Evolutionary conservation across 2,888 invertebrate genomes (phyloP), one percentile per base, ranked within the genome.

Genomic region (Subacronicta megacephala): DNA sequence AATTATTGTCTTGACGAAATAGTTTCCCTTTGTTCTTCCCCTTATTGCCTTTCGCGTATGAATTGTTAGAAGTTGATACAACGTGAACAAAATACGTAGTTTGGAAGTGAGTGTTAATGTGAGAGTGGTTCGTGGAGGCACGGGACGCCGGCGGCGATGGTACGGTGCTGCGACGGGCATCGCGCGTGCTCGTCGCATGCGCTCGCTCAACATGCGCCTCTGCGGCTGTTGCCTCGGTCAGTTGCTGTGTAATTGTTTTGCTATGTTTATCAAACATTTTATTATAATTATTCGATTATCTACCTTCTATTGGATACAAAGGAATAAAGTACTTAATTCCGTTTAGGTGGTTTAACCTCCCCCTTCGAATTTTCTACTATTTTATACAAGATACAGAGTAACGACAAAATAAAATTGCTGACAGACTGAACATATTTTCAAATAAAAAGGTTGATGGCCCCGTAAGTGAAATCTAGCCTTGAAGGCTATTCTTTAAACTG

Each of bases 181-280:
- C 73, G 85, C 82, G 85, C 84, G 89, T 82, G 83, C 85, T 68
- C 81, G 77, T 72, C 87, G 84, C 82, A 83, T 82, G 87, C 88
- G 88, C 83, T 70, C 88, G 77, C 84, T 82, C 80, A 82, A 89
- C 84, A 94, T 94, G 94, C 94, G 93, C 83, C 89, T 93, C 77
- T 94, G 94, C 86, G 89, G 91, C 83, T 93, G 94, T 84, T 94
- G 94, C 84, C 85, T 92, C 71, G 93, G 93, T 93, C 86, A 87
- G 92, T 91, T 78, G 45, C 44, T 64, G 46, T 75, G 49, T 62
- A 61, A 43, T 71, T 62, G 56, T 57, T 57, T 37, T 55, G 42
- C 16, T 49, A 31, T 55, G 42, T 52, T 64, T 58, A 29, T 63
- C 53, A 38, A 10, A 26, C 37, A n/a, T n/a, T n/a, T n/a, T n/a